Evolutionary conservation across 2,888 invertebrate genomes (phyloP).

Genomic region (Zonitis immaculata): DNA sequence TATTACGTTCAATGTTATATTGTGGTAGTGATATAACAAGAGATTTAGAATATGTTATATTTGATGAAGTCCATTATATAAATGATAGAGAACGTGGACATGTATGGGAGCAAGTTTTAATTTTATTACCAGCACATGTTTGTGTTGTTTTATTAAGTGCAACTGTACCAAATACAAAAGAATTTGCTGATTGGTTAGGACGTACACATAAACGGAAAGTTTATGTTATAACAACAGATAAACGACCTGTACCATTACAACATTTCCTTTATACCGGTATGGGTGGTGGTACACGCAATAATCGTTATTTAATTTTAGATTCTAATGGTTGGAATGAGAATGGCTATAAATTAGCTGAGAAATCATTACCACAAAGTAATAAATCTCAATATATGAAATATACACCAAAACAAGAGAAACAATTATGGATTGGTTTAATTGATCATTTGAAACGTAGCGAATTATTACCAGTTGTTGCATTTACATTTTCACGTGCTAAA

Average conservation of each 20-base stretch:
- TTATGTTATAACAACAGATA: conserved; percentile 88
- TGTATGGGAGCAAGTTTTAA: conserved; percentile 98
- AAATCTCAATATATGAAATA: conserved; percentile 22
- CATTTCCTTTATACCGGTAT: conserved; percentile 87
- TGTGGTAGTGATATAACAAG: conserved; percentile 90
- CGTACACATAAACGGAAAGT: conserved; percentile 81
- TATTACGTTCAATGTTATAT: conserved; percentile 93
- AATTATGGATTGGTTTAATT: conserved; percentile 76
- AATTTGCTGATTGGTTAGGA: conserved; percentile 94
- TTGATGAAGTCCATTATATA: conserved; percentile 98
- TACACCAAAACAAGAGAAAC: conserved; percentile 67
- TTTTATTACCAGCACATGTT: conserved; percentile 90
- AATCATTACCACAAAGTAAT: conserved; percentile 28
- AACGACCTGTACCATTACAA: conserved; percentile 92
- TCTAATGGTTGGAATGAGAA: conserved; percentile 67
- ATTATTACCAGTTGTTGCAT: conserved; percentile 89
- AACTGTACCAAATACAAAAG: conserved; percentile 94
- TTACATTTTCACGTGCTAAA: conserved; percentile 83
- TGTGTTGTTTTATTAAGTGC: conserved; percentile 96
- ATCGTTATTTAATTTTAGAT: conserved; percentile 75
- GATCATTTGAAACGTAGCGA: conserved; percentile 76
- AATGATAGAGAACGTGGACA: conserved; percentile 89
- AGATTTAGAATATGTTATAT: conserved; percentile 97
- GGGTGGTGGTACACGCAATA: conserved; percentile 70
- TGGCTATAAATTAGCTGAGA: conserved; percentile 51